These are phyloP conservation scores for Megalopta genalis DNA, from an alignment of 1,140 invertebrate species.

Conservation along the genomic window DNA sequence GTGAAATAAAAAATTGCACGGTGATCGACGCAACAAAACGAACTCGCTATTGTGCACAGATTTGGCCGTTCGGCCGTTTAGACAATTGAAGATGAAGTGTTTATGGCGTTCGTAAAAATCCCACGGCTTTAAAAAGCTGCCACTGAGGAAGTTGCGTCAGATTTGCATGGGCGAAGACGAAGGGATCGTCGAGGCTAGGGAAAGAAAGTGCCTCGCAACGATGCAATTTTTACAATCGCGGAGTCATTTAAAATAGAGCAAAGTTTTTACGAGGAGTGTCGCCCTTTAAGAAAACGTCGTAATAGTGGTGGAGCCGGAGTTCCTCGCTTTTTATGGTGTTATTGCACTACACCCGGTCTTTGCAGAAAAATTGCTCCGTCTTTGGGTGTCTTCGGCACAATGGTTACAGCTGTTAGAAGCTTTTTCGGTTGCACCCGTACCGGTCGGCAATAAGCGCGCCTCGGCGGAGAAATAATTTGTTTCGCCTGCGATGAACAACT, in stretches of 20 bases:
- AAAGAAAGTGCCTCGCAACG: background rate
- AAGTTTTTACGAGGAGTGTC: slow-evolving; percentile 56
- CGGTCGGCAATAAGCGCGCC: background rate
- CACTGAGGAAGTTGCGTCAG: background rate
- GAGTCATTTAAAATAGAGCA: slow-evolving; percentile 73
- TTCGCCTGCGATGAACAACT: background rate
- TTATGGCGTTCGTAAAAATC: no score
- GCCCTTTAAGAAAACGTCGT: slow-evolving; percentile 1
- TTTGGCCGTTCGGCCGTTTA: no score
- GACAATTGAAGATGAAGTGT: no score
- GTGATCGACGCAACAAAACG: no score
- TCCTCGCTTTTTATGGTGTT: slow-evolving; percentile 47
- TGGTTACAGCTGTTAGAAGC: background rate
- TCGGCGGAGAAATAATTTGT: background rate
- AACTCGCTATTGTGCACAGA: no score
- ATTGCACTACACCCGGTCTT: slow-evolving; percentile 5
- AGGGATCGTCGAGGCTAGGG: no score
- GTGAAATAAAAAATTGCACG: no score
- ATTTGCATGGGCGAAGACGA: background rate
- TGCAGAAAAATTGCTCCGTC: background rate
- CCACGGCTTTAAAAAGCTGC: no score
- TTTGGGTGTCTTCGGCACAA: background rate
- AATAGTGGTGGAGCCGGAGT: slow-evolving; percentile 19
- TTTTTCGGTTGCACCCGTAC: background rate
- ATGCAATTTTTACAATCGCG: slow-evolving; percentile 52